Evolutionary conservation across 2,113 vertebrate species (phyloP).

Genomic region (Perca flavescens): DNA sequence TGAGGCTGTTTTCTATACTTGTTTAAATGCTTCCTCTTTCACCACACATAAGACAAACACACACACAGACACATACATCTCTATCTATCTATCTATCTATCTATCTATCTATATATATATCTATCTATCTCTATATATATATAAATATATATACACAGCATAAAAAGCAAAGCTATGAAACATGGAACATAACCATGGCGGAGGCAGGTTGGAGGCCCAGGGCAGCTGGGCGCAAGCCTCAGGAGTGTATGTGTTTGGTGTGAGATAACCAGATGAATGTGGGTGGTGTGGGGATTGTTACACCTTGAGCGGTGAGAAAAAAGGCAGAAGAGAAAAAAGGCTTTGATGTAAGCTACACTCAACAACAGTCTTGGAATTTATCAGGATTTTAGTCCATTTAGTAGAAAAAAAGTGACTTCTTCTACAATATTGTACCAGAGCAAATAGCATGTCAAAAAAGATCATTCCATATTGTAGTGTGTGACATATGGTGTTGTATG

Average conservation of each 20-base stretch:
- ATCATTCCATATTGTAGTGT: background rate
- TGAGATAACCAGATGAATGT: slow-evolving; percentile 77
- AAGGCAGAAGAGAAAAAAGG: slow-evolving; percentile 37
- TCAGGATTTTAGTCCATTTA: slow-evolving; percentile 29
- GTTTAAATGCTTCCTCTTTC: slow-evolving; percentile 35
- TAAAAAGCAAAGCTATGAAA: slow-evolving; percentile 50
- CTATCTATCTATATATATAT: too few relatives aligned
- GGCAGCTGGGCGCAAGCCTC: slow-evolving; percentile 59
- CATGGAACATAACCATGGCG: slow-evolving; percentile 36
- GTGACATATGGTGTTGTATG: background rate
- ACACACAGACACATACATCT: background rate
- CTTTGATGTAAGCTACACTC: slow-evolving; percentile 27
- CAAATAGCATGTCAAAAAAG: background rate
- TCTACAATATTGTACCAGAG: background rate
- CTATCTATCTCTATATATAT: background rate
- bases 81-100: background rate
- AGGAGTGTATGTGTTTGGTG: slow-evolving; percentile 74
- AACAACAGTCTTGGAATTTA: background rate
- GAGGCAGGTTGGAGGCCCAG: slow-evolving; percentile 51
- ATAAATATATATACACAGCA: slow-evolving; percentile 33
- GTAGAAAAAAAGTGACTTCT: background rate
- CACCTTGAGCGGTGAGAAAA: slow-evolving; percentile 55
- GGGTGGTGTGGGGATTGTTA: slow-evolving; percentile 57
- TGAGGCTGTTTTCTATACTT: slow-evolving; percentile 20
- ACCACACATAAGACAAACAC: background rate